Evolutionary conservation across 2,113 vertebrate genomes (phyloP).

Genomic region (Melozone crissalis): DNA sequence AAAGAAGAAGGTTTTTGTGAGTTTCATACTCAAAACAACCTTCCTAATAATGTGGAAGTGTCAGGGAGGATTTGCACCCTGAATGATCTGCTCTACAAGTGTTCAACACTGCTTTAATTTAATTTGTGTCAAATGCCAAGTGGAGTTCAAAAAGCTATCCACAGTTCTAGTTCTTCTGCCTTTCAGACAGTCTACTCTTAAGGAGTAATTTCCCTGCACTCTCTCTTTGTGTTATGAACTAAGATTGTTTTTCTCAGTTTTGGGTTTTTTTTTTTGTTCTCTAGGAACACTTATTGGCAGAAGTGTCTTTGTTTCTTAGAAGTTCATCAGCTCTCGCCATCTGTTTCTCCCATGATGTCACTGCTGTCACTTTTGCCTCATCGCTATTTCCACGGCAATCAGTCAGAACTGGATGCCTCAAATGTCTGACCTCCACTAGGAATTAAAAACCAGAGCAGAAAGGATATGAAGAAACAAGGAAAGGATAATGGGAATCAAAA

Average conservation of each 20-base stretch:
- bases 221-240: neutral
- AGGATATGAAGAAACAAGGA: neutral
- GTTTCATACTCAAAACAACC: neutral
- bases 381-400: neutral
- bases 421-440: constrained; percentile 16
- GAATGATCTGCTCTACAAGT: neutral
- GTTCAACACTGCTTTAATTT: neutral
- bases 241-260: constrained; percentile 38
- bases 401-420: constrained; percentile 12
- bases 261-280: constrained; percentile 10
- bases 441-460: constrained; percentile 4
- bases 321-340: constrained; percentile 25
- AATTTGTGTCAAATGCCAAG: neutral
- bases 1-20: neutral
- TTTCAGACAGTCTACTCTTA: neutral
- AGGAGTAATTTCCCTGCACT: neutral
- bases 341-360: constrained; percentile 68
- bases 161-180: neutral
- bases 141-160: neutral
- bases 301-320: constrained; percentile 60
- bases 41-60: neutral
- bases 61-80: neutral
- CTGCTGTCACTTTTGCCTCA: constrained; percentile 49
- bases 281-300: constrained; percentile 53
- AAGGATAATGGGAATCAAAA: neutral